Base-by-base conservation (phyloP, 53 echinoderm and acorn worm species). In the Apostichopus leukothele region DNA sequence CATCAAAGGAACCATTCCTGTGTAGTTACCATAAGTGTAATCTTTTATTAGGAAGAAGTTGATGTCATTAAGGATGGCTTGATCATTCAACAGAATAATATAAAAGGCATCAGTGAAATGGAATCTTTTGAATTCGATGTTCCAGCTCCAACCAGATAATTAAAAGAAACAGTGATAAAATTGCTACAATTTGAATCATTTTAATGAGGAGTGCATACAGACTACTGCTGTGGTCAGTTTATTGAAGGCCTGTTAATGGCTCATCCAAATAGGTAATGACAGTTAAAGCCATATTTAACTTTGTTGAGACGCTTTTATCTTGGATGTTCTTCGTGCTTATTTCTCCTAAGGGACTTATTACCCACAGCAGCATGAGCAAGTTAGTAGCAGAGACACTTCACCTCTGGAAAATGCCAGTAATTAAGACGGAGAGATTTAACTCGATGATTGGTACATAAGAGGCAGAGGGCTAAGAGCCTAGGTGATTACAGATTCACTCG, bases 331-430 rank as follows among this genome's bases (percentile, higher is more conserved):
- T 51, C 79, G 6, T 79, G 79, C 52, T 18, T 19, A 79, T 79
- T 79, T 51, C 5, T 79, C 79, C 79, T 79, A 18, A 50, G 78
- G 79, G 79, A 79, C 18, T 79, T 16, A 50, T 77, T 77, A 77
- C 22, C 13, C 8, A 51, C 16, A 51, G 79, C n/a, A 16, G 51
- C 79, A 52, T 10, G 19, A 9, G 52, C 5, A 8, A 52, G 39
- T 39, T 20, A 19, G n/a, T 51, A 26, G 50, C 79, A 18, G 52
- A 19, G 51, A 53, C 79, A 52, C 50, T 53, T 79, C 79, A 53
- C 53, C 79, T 79, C 53, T 79, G 79, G 52, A 79, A 79, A 51
- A 79, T 79, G 19, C 79, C 79, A 79, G 79, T 79, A 79, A 79
- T 53, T 79, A 79, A 79, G 79, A 53, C 51, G 6, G 51, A 63